Evolutionary conservation across 2,113 vertebrate genomes (phyloP), one percentile per base, ranked within the genome.

Genomic region (Corvus moneduloides): DNA sequence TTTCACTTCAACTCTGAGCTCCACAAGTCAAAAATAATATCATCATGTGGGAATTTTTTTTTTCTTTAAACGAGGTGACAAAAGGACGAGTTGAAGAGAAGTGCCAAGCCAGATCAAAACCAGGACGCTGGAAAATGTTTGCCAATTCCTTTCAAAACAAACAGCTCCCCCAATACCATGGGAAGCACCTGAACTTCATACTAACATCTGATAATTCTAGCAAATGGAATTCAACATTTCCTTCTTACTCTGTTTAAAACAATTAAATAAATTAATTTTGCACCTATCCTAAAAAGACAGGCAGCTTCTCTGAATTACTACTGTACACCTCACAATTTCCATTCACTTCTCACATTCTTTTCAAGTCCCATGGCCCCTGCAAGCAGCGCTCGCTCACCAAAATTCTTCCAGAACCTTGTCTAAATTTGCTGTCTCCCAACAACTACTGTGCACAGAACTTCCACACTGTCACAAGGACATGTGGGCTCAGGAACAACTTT

Each of bases 301-400:
- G 89, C 90, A 91, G 80, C 90, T 92, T 90, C 95, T 95, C 95
- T 82, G 87, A 95, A 96, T 94, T 97, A 92, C 95, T 88, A 89
- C 86, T 83, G 90, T 72, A 90, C 91, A 95, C 62, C 87, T 96
- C 96, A 95, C 90, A 87, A 84, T 96, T 96, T 93, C 96, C 97
- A 96, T 86, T 96, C 96, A 58, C 96, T 97, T 90, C 96, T 91
- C 52, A 67, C 87, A 74, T 95, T 88, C 89, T 86, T 96, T 92
- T 91, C 96, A 95, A 97, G 95, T 62, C 82, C 91, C 94, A 96
- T 68, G 95, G 59, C 77, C 94, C 94, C 86, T 94, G 54, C 90
- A 71, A 96, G 94, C 91, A 97, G 78, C 21, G 44, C 97, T 97
- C 19, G 63, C 97, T 98, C 96, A 94, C 96, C 95, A 89, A 95